Percentiles rank a stretch among this genome's conserved stretches.
Evolutionary conservation across 2,113 vertebrate species (phyloP).

Genomic region (Burhinus oedicnemus): DNA sequence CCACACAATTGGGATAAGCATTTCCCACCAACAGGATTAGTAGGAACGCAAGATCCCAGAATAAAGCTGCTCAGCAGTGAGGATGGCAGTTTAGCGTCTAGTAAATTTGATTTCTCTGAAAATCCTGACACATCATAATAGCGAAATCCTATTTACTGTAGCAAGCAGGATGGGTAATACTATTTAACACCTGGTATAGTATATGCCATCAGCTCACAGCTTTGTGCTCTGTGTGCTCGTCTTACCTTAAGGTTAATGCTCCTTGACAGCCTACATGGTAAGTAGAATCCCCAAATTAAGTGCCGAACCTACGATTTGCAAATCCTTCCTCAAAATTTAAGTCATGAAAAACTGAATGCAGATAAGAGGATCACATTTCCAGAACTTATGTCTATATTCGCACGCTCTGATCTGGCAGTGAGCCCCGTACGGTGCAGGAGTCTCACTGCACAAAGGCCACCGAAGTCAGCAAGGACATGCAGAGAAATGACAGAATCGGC

Average conservation of each 20-base stretch:
- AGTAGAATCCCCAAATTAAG: conserved; percentile 77
- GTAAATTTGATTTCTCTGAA: conserved; percentile 84
- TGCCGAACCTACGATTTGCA: conserved; percentile 66
- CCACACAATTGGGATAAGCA: conserved; percentile 78
- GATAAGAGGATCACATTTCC: conserved; percentile 48
- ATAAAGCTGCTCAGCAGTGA: conserved; percentile 80
- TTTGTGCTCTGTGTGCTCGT: conserved; percentile 73
- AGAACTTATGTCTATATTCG: background rate
- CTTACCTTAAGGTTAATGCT: conserved; percentile 82
- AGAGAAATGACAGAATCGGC: background rate
- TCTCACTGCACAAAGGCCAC: background rate
- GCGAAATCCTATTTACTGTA: conserved; percentile 85
- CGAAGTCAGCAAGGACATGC: background rate
- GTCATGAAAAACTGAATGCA: background rate
- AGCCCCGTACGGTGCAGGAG: background rate
- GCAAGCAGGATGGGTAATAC: conserved; percentile 81
- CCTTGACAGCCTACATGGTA: conserved; percentile 75
- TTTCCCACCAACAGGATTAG: conserved; percentile 83
- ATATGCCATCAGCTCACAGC: conserved; percentile 72
- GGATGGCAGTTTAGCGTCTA: conserved; percentile 78
- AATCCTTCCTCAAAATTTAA: conserved; percentile 62
- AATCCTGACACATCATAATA: conserved; percentile 86
- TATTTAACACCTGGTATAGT: conserved; percentile 81
- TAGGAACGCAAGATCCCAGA: conserved; percentile 74
- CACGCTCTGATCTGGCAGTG: background rate